Conservation (phyloP, 2,113 vertebrate species). For the Ancistrus triradiatus region DNA sequence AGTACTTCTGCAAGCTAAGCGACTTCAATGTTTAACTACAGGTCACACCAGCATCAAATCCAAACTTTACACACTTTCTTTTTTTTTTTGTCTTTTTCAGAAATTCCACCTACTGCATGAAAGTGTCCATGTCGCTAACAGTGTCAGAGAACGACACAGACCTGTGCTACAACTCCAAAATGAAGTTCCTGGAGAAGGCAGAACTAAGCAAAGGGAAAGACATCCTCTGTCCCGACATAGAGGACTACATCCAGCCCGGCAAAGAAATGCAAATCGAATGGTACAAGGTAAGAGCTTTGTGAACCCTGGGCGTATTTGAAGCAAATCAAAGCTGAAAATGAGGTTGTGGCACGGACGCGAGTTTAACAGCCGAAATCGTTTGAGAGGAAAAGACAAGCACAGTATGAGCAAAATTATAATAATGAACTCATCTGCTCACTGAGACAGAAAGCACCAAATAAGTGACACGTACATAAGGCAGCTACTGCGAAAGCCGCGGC, state of each 20-base stretch:
- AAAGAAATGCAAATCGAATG: constrained; percentile 87
- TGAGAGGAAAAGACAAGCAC: background rate
- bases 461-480: background rate
- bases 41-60: too few relatives aligned
- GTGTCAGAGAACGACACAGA: constrained; percentile 96
- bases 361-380: too few relatives aligned
- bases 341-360: too few relatives aligned
- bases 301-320: background rate
- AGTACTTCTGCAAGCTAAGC: too few relatives aligned
- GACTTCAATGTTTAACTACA: too few relatives aligned
- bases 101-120: constrained; percentile 99
- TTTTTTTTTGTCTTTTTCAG: constrained; percentile 70
- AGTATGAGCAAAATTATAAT: background rate
- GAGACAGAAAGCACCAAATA: constrained; percentile 5
- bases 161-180: constrained; percentile 97
- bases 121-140: constrained; percentile 94
- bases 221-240: constrained; percentile 88
- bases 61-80: background rate
- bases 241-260: constrained; percentile 85
- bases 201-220: constrained; percentile 97
- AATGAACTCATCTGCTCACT: constrained; percentile 16
- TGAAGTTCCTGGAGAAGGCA: constrained; percentile 96
- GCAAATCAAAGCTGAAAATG: too few relatives aligned
- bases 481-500: background rate
- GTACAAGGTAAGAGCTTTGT: constrained; percentile 84